These are phyloP conservation scores for Bagarius yarrelli DNA, from an alignment of 2,113 vertebrate species.

Conservation along the genomic window DNA sequence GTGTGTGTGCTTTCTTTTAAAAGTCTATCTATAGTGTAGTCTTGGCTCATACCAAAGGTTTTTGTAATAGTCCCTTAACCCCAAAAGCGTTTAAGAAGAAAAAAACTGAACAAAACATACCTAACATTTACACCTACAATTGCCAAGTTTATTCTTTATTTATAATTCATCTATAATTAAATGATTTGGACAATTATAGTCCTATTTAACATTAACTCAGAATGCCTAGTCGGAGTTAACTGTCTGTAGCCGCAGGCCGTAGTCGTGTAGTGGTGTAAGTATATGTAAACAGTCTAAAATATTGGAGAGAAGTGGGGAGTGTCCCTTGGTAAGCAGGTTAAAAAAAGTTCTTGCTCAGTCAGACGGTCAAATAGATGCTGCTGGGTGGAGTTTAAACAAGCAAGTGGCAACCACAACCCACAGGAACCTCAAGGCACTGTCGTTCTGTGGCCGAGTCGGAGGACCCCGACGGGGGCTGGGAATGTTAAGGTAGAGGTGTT, in stretches of 20 bases:
- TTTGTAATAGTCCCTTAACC: not conserved
- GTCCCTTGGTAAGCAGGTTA: conserved; percentile 55
- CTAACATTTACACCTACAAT: not conserved
- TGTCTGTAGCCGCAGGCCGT: not conserved
- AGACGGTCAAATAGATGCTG: conserved; percentile 44
- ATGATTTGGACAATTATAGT: not conserved
- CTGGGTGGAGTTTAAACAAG: conserved; percentile 51
- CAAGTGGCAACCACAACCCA: conserved; percentile 52
- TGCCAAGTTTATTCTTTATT: not conserved
- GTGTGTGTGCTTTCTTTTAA: not conserved
- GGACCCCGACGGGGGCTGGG: conserved; percentile 32
- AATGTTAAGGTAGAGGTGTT: conserved; percentile 45
- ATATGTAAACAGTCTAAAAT: conserved; percentile 58
- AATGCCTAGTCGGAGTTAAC: not conserved
- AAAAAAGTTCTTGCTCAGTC: conserved; percentile 57
- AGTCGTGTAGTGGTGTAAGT: not conserved
- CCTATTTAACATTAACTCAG: not conserved
- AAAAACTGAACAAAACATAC: not conserved
- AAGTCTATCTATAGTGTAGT: not conserved
- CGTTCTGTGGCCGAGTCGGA: conserved; percentile 50
- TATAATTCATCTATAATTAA: not conserved
- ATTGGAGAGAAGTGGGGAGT: conserved; percentile 55
- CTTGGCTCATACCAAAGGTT: not conserved
- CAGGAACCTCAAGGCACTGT: conserved; percentile 51
- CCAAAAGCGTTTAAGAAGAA: not conserved